Base-by-base conservation (phyloP, 2,797 vertebrate genomes). In the Alectoris magna region DNA sequence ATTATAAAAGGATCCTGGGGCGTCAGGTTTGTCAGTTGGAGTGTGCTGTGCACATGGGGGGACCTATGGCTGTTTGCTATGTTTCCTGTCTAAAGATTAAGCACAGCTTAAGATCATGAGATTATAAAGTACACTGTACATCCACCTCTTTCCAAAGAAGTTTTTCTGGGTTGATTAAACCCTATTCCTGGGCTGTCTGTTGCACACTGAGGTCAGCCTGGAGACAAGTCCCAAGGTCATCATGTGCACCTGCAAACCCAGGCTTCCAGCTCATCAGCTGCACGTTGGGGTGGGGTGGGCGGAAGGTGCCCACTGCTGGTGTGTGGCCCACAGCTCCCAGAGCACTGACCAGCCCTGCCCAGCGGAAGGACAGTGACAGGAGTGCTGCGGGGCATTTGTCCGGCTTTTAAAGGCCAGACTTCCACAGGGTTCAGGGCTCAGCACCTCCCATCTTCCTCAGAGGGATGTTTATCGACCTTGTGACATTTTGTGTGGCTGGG, bases 1-100 rank as follows among this genome's bases (percentile, higher is more conserved):
- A 93, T 96, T 96, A 96, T 60, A 56, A 91, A 95, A 80, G 91
- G 95, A 96, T 95, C 78, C 73, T 1, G 2, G 53, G 62, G 89
- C 84, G 93, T 94, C 91, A 84, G 75, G 83, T 95, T 95, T 5
- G 7, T 79, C 70, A 64, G 68, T 38, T 39, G 69, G 85, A 83
- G 26, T 10, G 5, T 2, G 8, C 49, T 15, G 60, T 6, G 17
- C 48, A n/a, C 53, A 68, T 36, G 36, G 24, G 68, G 4, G 1
- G 58, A 76, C 36, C 75, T 38, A 36, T 1, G 11, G 24, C 23
- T 51, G 19, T 72, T 91, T 81, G 70, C 60, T 49, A 7, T 3
- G 18, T 49, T 44, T 81, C 68, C 58, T 75, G 67, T 69, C 91
- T 89, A 63, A 78, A 91, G 91, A 11, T 1, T 29, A 49, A 76